Evolutionary conservation across 1,140 invertebrate genomes (phyloP).

Genomic region (Hylyphantes graminicola): DNA sequence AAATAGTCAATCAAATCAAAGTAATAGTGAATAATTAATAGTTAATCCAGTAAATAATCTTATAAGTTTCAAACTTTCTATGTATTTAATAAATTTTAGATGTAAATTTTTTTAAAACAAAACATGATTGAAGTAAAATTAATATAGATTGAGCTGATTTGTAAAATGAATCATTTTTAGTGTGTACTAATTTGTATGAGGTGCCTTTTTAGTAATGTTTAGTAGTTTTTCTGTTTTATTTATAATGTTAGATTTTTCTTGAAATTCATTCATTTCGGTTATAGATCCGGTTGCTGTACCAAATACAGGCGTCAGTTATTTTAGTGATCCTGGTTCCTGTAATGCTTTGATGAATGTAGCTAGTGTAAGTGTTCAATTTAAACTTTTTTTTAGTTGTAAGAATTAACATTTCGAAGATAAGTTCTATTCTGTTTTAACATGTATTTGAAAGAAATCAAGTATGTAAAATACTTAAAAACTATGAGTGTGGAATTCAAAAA

Average conservation of each 20-base stretch:
- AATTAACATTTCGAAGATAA: not conserved
- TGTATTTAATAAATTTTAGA: no score
- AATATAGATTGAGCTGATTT: not conserved
- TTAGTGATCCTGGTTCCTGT: constrained; percentile 54
- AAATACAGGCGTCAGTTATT: constrained; percentile 43
- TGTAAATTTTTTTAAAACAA: no score
- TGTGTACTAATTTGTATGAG: not conserved
- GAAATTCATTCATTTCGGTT: not conserved
- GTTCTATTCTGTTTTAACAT: not conserved
- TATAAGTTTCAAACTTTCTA: no score
- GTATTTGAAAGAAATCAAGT: no score
- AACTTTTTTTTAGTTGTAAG: not conserved
- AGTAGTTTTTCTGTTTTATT: not conserved
- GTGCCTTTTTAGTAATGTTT: not conserved
- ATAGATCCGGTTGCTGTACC: not conserved
- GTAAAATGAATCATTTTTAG: not conserved
- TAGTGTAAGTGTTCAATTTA: constrained; percentile 30
- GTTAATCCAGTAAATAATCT: no score
- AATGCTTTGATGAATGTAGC: constrained; percentile 55
- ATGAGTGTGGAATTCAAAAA: no score
- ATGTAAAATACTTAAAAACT: no score
- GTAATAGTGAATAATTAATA: no score
- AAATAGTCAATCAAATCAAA: no score
- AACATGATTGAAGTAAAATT: not conserved
- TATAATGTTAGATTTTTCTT: not conserved